These are phyloP conservation scores for Acipenser transmontanus DNA, from an alignment of 2,797 vertebrate species.

Conservation along the genomic window DNA sequence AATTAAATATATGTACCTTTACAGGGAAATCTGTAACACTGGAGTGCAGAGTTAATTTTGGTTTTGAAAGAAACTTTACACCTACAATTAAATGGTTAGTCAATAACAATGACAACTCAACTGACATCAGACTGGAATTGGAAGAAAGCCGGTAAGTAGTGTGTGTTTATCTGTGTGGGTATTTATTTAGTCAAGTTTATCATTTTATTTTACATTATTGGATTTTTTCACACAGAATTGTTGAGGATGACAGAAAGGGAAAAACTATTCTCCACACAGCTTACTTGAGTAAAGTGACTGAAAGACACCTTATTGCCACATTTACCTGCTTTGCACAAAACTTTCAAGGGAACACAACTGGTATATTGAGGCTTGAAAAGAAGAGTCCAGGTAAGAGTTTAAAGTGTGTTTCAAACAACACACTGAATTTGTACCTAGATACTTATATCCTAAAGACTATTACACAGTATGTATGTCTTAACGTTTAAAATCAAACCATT, in stretches of 20 bases:
- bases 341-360: conserved; percentile 47
- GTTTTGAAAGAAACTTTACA: conserved; percentile 40
- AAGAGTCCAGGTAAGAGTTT: conserved; percentile 56
- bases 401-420: too few relatives aligned
- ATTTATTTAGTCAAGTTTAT: neutral
- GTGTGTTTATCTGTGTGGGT: neutral
- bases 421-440: too few relatives aligned
- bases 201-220: too few relatives aligned
- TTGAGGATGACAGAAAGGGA: neutral
- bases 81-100: conserved; percentile 57
- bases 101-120: conserved; percentile 28
- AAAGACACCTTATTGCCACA: conserved; percentile 49
- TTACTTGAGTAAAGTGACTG: conserved; percentile 53
- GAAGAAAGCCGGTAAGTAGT: conserved; percentile 30
- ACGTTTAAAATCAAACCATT: too few relatives aligned
- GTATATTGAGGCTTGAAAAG: conserved; percentile 51
- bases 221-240: conserved; percentile 25
- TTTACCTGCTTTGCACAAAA: conserved; percentile 72
- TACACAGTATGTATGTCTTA: too few relatives aligned
- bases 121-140: conserved; percentile 1
- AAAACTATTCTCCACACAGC: conserved; percentile 17
- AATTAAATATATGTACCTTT: conserved; percentile 12
- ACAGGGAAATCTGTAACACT: conserved; percentile 62
- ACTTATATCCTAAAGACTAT: too few relatives aligned
- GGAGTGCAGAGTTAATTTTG: conserved; percentile 60